These are phyloP conservation scores for Triplophysa siluroides DNA, from an alignment of 2,113 vertebrate species.

Conservation along the genomic window DNA sequence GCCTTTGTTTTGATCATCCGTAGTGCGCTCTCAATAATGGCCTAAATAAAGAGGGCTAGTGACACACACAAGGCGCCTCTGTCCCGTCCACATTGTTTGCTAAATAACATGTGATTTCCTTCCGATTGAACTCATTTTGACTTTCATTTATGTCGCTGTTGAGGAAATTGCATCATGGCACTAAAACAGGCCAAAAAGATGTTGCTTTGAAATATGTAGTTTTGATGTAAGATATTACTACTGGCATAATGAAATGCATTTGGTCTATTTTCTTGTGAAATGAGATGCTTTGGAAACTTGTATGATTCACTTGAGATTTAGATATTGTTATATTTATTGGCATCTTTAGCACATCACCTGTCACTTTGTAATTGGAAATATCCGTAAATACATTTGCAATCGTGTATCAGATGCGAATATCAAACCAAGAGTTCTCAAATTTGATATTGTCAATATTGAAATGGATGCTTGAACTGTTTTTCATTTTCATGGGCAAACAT, in stretches of 20 bases:
- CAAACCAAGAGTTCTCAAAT: neutral
- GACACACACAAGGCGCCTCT: conserved; percentile 23
- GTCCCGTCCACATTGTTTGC: conserved; percentile 12
- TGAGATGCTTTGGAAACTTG: neutral
- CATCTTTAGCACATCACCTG: neutral
- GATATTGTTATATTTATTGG: neutral
- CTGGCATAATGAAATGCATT: neutral
- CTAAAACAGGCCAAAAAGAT: neutral
- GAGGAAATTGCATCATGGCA: conserved; percentile 13
- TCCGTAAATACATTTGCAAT: neutral
- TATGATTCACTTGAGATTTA: neutral
- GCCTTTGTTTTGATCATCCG: conserved; percentile 47
- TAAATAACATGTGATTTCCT: conserved; percentile 37
- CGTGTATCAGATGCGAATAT: neutral
- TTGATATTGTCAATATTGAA: conserved; percentile 10
- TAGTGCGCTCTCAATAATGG: conserved; percentile 35
- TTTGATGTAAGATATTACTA: neutral
- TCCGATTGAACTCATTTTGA: conserved; percentile 37
- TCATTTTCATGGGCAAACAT: conserved; percentile 5
- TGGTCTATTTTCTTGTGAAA: neutral
- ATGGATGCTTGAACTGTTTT: conserved; percentile 7
- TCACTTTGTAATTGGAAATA: conserved; percentile 9
- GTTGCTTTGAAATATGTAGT: conserved; percentile 4
- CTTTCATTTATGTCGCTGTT: conserved; percentile 6
- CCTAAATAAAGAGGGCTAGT: conserved; percentile 28